These are phyloP conservation scores for Drosophila tropicalis DNA, from an alignment of 1,140 invertebrate genomes.

Conservation along the genomic window DNA sequence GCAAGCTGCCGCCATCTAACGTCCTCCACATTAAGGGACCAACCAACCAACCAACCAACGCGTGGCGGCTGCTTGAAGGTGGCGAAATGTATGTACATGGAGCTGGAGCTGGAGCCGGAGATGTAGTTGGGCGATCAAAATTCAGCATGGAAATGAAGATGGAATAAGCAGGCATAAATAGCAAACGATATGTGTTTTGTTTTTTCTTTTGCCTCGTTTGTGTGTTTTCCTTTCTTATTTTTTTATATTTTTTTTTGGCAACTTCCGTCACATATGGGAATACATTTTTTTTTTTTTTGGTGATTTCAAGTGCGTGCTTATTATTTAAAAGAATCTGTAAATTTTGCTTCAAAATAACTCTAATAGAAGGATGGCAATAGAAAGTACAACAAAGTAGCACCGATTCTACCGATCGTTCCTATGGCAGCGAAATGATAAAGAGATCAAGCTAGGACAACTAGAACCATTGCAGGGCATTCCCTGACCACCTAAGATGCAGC, in stretches of 20 bases:
- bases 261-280: no score
- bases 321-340: no score
- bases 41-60: background rate
- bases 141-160: conserved; percentile 6
- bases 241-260: background rate
- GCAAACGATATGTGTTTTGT: background rate
- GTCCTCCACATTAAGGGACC: conserved; percentile 46
- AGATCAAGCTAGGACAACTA: no score
- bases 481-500: no score
- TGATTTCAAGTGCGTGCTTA: no score
- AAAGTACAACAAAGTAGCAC: no score
- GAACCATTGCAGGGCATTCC: no score
- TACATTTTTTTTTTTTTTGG: no score
- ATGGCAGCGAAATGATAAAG: no score
- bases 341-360: no score
- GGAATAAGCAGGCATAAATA: background rate
- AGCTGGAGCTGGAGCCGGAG: background rate
- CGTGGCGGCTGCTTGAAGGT: conserved; percentile 2
- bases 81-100: background rate
- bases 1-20: conserved; percentile 67
- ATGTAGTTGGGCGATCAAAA: background rate
- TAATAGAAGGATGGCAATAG: no score
- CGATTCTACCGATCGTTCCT: no score
- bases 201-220: background rate
- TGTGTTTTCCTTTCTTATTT: background rate